Conservation (phyloP, 2,113 vertebrate species). For the Chauna torquata region DNA sequence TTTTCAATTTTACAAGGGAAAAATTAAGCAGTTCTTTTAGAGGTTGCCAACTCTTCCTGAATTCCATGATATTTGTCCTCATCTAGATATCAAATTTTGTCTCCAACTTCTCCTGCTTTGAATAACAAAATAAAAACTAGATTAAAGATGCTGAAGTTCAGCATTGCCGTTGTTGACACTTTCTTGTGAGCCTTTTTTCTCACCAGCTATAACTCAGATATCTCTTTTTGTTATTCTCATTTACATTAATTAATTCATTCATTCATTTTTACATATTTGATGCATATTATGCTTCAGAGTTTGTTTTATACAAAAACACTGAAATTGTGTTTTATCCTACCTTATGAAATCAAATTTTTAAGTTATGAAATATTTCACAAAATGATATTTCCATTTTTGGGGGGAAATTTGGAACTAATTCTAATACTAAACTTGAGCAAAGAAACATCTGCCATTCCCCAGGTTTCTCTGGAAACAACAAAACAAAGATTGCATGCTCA, state of each 20-base stretch:
- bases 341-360: neutral
- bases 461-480: neutral
- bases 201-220: neutral
- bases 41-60: neutral
- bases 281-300: accelerated
- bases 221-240: neutral
- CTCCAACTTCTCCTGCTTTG: neutral
- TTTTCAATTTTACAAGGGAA: neutral
- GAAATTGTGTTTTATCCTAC: neutral
- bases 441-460: neutral
- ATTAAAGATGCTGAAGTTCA: neutral
- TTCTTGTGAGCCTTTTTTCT: neutral
- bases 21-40: neutral
- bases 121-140: neutral
- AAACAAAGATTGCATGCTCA: neutral
- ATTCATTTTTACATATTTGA: neutral
- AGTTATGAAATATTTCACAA: neutral
- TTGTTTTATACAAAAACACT: neutral
- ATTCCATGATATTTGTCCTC: neutral
- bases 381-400: neutral
- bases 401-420: neutral
- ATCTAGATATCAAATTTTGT: neutral
- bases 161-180: neutral
- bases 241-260: too few relatives aligned
- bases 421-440: neutral